Percentiles rank a stretch among this genome's conserved stretches.
Evolutionary conservation across 2,888 invertebrate genomes (phyloP).

Genomic region (Oligia fasciuncula): DNA sequence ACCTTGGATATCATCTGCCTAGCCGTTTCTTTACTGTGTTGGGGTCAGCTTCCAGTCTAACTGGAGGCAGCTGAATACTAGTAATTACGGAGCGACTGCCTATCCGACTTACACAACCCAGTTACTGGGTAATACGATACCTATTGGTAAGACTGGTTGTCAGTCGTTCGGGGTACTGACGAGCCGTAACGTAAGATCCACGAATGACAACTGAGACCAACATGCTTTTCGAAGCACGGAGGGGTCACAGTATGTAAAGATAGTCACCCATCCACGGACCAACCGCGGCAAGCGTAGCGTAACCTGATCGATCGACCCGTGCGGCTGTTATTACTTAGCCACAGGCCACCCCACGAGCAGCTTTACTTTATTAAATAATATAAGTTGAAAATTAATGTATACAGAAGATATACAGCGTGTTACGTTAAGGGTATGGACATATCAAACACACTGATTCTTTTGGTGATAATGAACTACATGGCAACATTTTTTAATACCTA

Average conservation of each 20-base stretch:
- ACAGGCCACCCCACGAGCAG: background rate
- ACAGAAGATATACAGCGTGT: too few relatives aligned
- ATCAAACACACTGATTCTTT: too few relatives aligned
- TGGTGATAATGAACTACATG: too few relatives aligned
- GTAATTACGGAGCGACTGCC: background rate
- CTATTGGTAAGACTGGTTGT: background rate
- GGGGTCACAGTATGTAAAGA: background rate
- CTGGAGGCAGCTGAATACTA: background rate
- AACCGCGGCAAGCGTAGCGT: background rate
- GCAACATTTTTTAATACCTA: too few relatives aligned
- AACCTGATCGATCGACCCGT: background rate
- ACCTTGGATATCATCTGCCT: background rate
- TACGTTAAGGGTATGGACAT: too few relatives aligned
- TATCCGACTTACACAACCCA: background rate
- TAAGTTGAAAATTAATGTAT: background rate
- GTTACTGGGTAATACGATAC: background rate
- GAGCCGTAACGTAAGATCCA: background rate
- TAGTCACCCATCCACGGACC: background rate
- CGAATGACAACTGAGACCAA: background rate
- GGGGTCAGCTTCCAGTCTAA: background rate
- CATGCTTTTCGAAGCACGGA: background rate
- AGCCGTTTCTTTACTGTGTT: background rate
- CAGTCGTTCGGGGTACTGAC: background rate
- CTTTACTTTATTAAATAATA: too few relatives aligned
- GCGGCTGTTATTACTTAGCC: background rate